Evolutionary conservation across 2,888 invertebrate species (phyloP), one percentile per base, ranked within the genome.

Genomic region (Isotomurus palustris): DNA sequence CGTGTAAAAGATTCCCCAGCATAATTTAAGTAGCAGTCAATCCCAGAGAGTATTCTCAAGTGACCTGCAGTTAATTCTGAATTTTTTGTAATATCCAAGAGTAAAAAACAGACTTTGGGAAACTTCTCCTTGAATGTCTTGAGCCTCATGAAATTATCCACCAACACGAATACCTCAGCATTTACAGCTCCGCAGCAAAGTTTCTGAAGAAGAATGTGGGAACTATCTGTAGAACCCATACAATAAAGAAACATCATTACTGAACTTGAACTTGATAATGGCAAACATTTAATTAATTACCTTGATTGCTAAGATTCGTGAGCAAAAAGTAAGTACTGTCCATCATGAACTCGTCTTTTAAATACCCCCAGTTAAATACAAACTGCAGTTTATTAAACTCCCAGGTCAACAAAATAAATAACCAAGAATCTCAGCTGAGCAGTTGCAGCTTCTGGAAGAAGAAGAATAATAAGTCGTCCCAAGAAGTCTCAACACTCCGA

Each of bases 11-110:
- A 12, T 2, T 24, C 38, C 12, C 60, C 56, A 1, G 53, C 43
- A 51, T 49, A 56, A 32, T 57, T 60, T 2, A 60, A 41, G 21
- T 54, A 28, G 36, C 53, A 56, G 19, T 57, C 53, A 28, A 54
- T 48, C 5, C 17, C 29, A 1, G 60, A 57, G 12, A 60, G 24
- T 3, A 49, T 24, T 5, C 22, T 43, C 12, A 60, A 35, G 10
- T 47, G 21, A 14, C 41, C 43, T 4, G 21, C 40, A 5, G 49
- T 25, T 2, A 21, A 19, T 22, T 54, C 44, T 4, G 21, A 17
- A 47, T 53, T 57, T 40, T 47, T 43, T 3, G 22, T 53, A 14
- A 56, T n/a, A 41, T 60, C 57, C 8, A 57, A 10, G n/a, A 50
- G 35, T 12, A 60, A 43, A 27, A 51, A 56, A 2, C 24, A 47